phyloP scores from a whole-genome alignment of 2,797 vertebrate genomes.

The Pelobates cultripes region DNA sequence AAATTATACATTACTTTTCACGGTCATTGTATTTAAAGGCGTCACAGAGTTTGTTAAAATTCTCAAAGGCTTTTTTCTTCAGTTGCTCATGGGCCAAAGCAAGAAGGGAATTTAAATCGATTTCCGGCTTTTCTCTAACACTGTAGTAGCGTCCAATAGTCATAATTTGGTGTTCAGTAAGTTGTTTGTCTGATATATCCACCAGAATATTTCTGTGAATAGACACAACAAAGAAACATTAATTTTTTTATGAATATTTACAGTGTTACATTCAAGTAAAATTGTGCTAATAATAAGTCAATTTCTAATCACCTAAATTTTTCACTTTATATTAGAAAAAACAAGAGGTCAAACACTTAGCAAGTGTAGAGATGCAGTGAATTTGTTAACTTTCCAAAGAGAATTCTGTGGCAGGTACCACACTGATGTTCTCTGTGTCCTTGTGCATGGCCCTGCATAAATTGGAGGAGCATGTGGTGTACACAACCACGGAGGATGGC shows the following conservation, averaged over 20 bases:
- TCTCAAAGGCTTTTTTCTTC: conserved; percentile 81
- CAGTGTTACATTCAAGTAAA: background rate
- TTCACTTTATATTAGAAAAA: too few relatives aligned
- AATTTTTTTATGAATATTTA: background rate
- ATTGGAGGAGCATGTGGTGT: too few relatives aligned
- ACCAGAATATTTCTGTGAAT: conserved; percentile 66
- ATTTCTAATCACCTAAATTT: too few relatives aligned
- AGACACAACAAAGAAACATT: conserved; percentile 49
- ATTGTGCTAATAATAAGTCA: too few relatives aligned
- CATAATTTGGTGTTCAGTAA: conserved; percentile 86
- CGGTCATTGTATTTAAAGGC: conserved; percentile 75
- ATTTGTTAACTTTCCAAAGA: too few relatives aligned
- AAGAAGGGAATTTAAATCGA: conserved; percentile 70
- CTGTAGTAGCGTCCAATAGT: conserved; percentile 78
- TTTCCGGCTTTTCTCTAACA: conserved; percentile 60
- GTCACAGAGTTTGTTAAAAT: conserved; percentile 73
- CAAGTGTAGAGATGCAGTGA: too few relatives aligned
- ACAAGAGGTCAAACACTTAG: too few relatives aligned
- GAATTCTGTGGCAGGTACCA: too few relatives aligned
- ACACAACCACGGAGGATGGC: too few relatives aligned
- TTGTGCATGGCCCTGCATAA: too few relatives aligned
- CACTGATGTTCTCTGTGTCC: too few relatives aligned
- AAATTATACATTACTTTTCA: conserved; percentile 72
- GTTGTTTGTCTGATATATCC: conserved; percentile 64
- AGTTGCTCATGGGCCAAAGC: conserved; percentile 79